Conservation (phyloP, 2,888 invertebrate genomes). For the Operophtera brumata region DNA sequence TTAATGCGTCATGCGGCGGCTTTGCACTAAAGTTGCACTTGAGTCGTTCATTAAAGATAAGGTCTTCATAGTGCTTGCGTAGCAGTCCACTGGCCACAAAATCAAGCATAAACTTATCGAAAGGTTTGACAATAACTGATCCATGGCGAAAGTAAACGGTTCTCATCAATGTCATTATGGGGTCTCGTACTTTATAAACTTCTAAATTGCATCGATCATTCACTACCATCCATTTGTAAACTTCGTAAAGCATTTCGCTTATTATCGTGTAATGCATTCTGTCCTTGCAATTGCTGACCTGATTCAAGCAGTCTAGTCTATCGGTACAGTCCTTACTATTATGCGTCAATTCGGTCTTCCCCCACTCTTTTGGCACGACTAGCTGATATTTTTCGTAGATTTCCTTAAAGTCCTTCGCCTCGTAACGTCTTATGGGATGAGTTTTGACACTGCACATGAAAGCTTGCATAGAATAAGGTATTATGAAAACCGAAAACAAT, state of each 20-base stretch:
- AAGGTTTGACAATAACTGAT: constrained; percentile 34
- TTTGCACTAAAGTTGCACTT: constrained; percentile 31
- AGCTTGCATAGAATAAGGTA: constrained; percentile 43
- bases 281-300: constrained; percentile 24
- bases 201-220: constrained; percentile 34
- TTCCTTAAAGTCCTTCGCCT: constrained; percentile 32
- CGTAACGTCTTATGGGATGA: constrained; percentile 36
- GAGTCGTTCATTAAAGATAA: constrained; percentile 30
- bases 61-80: constrained; percentile 19
- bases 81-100: constrained; percentile 34
- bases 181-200: constrained; percentile 35
- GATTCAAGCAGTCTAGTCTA: constrained; percentile 36
- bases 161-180: constrained; percentile 28
- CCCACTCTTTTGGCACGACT: constrained; percentile 17
- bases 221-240: constrained; percentile 32
- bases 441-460: constrained; percentile 40
- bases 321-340: constrained; percentile 29
- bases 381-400: constrained; percentile 23
- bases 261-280: constrained; percentile 36
- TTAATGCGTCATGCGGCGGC: constrained; percentile 12
- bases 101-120: constrained; percentile 25
- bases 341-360: neutral
- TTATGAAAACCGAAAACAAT: constrained; percentile 39
- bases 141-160: constrained; percentile 45
- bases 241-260: constrained; percentile 25